Evolutionary conservation across 1,140 invertebrate species (phyloP).

Genomic region (Pemphigus obesinymphae): DNA sequence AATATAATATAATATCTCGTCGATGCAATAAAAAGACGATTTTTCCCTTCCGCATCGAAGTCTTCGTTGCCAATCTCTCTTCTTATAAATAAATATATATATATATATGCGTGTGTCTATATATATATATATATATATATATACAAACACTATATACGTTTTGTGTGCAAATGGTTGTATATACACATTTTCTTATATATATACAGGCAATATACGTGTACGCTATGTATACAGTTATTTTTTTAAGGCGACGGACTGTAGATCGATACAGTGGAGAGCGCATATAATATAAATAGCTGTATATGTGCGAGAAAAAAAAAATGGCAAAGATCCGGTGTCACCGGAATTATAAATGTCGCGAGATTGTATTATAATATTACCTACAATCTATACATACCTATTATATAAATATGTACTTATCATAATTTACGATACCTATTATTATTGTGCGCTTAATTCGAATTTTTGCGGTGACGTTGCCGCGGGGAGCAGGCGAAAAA

Average conservation of each 20-base stretch:
- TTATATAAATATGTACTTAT: too few species aligned
- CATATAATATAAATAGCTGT: too few species aligned
- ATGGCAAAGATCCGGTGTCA: not conserved
- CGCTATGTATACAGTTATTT: not conserved
- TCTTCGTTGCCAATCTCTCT: not conserved
- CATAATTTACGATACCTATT: not conserved
- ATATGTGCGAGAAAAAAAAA: not conserved
- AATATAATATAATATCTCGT: not conserved
- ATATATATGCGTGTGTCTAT: not conserved
- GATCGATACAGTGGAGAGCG: not conserved
- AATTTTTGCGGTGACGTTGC: not conserved
- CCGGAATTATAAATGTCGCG: not conserved
- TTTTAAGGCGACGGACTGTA: not conserved
- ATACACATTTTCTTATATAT: not conserved
- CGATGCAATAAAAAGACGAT: constrained; percentile 2
- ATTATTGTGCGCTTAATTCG: not conserved
- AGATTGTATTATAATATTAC: not conserved
- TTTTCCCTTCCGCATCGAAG: not conserved
- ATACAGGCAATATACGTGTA: not conserved
- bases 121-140: not conserved
- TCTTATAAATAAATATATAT: not conserved
- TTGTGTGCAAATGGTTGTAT: not conserved
- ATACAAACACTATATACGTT: not conserved
- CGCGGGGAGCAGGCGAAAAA: not conserved
- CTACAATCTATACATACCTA: not conserved